Evolutionary conservation across 2,797 vertebrate species (phyloP).

Genomic region (Sebastes hubbsi): DNA sequence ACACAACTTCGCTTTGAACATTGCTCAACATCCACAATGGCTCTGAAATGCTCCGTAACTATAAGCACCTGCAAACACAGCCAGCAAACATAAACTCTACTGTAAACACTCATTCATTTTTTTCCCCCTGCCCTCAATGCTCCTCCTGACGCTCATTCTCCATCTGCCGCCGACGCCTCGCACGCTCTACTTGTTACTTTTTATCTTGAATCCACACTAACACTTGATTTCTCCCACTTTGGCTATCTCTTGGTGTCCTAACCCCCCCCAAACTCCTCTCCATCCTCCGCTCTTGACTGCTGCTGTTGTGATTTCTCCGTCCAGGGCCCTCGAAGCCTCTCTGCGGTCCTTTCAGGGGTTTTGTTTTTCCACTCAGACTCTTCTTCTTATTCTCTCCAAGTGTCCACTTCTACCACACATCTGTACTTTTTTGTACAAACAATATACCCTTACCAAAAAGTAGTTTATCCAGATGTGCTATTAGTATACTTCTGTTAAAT

Average conservation of each 20-base stretch:
- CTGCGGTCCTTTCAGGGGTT: slow-evolving; percentile 32
- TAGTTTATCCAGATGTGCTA: too few species aligned
- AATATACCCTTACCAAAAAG: too few species aligned
- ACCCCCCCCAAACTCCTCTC: neutral
- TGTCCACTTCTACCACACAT: slow-evolving; percentile 9
- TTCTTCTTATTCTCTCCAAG: neutral
- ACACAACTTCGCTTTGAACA: slow-evolving; percentile 25
- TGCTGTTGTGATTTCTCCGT: slow-evolving; percentile 40
- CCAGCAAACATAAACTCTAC: slow-evolving; percentile 37
- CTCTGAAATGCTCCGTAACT: slow-evolving; percentile 33
- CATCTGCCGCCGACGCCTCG: slow-evolving; percentile 72
- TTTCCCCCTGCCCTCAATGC: slow-evolving; percentile 32
- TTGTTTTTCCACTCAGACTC: slow-evolving; percentile 37
- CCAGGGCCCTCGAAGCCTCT: slow-evolving; percentile 54
- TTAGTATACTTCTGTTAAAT: too few species aligned
- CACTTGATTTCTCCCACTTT: slow-evolving; percentile 46
- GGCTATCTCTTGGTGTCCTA: neutral
- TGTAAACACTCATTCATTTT: slow-evolving; percentile 35
- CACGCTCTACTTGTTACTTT: slow-evolving; percentile 71
- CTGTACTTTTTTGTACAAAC: neutral
- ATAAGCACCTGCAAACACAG: slow-evolving; percentile 12
- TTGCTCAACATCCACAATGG: slow-evolving; percentile 31
- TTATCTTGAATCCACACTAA: slow-evolving; percentile 49
- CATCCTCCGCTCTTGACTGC: slow-evolving; percentile 47
- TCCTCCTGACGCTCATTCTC: slow-evolving; percentile 70